Percentiles rank a stretch among this genome's conserved stretches.
Conservation (phyloP, 2,113 vertebrate species). For the Gnathonemus longibarbis region DNA sequence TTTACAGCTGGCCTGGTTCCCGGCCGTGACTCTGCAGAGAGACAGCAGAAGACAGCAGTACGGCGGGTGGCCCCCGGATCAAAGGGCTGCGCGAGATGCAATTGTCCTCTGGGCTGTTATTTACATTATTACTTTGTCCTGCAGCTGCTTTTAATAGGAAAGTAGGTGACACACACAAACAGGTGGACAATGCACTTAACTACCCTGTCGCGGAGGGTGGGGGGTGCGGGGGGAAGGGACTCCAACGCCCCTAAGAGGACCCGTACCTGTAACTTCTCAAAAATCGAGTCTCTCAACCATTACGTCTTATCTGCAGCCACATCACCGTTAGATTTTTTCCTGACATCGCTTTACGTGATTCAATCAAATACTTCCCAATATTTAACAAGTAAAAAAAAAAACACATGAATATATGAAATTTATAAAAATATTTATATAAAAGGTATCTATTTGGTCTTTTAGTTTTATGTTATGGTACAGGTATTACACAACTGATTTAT, state of each 20-base stretch:
- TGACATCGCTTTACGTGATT: not conserved
- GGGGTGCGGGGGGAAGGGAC: not conserved
- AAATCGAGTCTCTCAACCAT: not conserved
- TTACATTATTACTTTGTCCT: not conserved
- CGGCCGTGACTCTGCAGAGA: not conserved
- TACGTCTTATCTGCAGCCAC: not conserved
- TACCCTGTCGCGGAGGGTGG: no score
- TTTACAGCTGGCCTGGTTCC: constrained; percentile 12
- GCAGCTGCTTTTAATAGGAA: not conserved
- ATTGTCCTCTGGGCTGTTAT: not conserved
- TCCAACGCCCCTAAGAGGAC: not conserved
- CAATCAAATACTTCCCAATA: not conserved
- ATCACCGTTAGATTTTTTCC: not conserved
- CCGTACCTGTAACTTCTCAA: not conserved
- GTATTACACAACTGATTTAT: not conserved
- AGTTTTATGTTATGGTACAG: not conserved
- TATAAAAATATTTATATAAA: not conserved
- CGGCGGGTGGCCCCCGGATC: not conserved
- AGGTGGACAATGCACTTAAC: not conserved
- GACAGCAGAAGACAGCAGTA: not conserved
- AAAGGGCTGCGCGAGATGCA: not conserved
- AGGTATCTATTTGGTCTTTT: not conserved
- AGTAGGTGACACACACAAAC: constrained; percentile 6
- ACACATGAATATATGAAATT: not conserved
- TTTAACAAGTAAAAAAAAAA: not conserved